These are phyloP conservation scores for Heliconius ethilla DNA, from an alignment of 2,888 invertebrate genomes.

Conservation along the genomic window DNA sequence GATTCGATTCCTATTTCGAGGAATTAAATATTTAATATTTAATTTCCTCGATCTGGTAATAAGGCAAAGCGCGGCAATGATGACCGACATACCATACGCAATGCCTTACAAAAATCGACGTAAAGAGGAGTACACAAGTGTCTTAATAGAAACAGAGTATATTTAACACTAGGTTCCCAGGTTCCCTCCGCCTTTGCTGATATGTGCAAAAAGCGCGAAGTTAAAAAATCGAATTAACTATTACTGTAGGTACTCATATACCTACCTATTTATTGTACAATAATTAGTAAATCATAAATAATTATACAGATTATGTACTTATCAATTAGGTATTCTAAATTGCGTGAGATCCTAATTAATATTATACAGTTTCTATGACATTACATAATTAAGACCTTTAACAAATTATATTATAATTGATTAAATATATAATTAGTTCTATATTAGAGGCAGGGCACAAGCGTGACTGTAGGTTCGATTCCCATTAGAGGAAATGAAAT, in stretches of 20 bases:
- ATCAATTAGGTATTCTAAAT: neutral
- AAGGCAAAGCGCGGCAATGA: too few relatives aligned
- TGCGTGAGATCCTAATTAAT: conserved; percentile 1
- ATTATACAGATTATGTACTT: neutral
- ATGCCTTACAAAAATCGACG: too few relatives aligned
- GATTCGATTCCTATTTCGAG: too few relatives aligned
- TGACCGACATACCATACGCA: too few relatives aligned
- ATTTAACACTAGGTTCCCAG: neutral
- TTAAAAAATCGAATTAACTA: too few relatives aligned
- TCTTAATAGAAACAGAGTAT: neutral
- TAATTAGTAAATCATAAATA: neutral
- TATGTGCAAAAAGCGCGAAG: neutral
- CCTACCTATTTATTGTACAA: neutral
- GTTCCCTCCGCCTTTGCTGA: neutral
- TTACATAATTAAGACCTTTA: conserved; percentile 6
- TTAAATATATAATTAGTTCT: neutral
- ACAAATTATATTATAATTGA: conserved; percentile 14
- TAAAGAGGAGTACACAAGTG: neutral
- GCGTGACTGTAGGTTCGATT: too few relatives aligned
- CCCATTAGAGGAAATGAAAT: too few relatives aligned
- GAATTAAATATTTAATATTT: too few relatives aligned
- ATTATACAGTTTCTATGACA: conserved; percentile 2
- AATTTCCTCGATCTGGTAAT: too few relatives aligned
- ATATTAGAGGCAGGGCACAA: neutral
- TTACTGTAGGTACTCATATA: neutral